Percentiles rank a stretch among this genome's conserved stretches.
Conservation (phyloP, 1,140 invertebrate species). For the Nephila pilipes region DNA sequence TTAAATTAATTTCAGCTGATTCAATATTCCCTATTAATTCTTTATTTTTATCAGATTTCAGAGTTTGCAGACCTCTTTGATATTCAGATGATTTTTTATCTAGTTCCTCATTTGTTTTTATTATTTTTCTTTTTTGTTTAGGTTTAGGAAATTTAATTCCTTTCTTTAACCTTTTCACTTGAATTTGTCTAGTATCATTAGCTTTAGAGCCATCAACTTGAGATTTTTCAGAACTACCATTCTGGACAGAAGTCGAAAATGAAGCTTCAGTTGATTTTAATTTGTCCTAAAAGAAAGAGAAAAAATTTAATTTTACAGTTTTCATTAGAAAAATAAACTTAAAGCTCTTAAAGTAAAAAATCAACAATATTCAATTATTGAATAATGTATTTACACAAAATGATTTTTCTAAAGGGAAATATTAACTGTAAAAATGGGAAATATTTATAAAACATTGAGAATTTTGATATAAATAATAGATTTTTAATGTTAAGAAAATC, state of each 20-base stretch:
- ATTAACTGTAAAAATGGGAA: too few relatives aligned
- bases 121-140: conserved; percentile 1
- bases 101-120: background rate
- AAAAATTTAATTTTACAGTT: background rate
- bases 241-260: background rate
- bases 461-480: too few relatives aligned
- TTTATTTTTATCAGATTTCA: background rate
- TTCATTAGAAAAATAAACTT: too few relatives aligned
- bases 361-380: too few relatives aligned
- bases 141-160: background rate
- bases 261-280: background rate
- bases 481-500: too few relatives aligned
- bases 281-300: background rate
- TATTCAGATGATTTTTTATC: background rate
- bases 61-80: background rate
- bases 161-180: background rate
- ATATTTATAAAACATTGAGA: too few relatives aligned
- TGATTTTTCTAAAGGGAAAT: too few relatives aligned
- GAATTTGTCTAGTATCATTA: background rate
- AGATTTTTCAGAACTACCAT: background rate
- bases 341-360: too few relatives aligned
- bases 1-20: background rate
- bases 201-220: background rate
- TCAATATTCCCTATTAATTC: background rate
- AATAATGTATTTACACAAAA: too few relatives aligned